phyloP scores from a whole-genome alignment of 2,797 vertebrate species.

The Epinephelus malabaricus region DNA sequence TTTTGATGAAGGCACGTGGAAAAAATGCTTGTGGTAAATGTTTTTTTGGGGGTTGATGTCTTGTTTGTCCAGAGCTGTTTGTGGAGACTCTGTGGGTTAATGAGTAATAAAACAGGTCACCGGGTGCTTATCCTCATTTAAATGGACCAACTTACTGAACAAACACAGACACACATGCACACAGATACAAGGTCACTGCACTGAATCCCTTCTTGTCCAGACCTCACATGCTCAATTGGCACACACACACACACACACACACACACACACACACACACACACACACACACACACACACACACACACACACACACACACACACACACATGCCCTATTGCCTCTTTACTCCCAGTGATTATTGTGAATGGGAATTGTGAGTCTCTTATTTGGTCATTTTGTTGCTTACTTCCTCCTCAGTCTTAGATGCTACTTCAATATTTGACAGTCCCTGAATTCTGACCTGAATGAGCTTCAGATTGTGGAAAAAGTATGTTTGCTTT shows the following conservation, averaged over 20 bases:
- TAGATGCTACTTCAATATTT: neutral
- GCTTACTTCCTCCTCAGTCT: slow-evolving; percentile 35
- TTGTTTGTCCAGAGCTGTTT: slow-evolving; percentile 57
- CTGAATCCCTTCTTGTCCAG: slow-evolving; percentile 28
- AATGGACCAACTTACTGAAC: slow-evolving; percentile 40
- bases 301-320: neutral
- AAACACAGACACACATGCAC: slow-evolving; percentile 10
- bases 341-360: slow-evolving; percentile 28
- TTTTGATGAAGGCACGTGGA: neutral
- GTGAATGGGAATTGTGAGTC: slow-evolving; percentile 21
- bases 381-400: slow-evolving; percentile 39
- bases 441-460: slow-evolving; percentile 8
- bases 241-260: slow-evolving; percentile 9
- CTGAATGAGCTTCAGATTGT: slow-evolving; percentile 8
- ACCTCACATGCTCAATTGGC: slow-evolving; percentile 13
- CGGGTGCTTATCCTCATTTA: slow-evolving; percentile 60
- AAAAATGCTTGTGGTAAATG: neutral
- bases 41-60: slow-evolving; percentile 27
- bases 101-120: slow-evolving; percentile 70
- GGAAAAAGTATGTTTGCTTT: slow-evolving; percentile 7
- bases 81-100: slow-evolving; percentile 69
- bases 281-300: slow-evolving; percentile 19
- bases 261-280: neutral
- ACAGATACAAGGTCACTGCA: slow-evolving; percentile 29
- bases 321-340: neutral